A percentile compares a stretch with the other conserved stretches of the same genome.
Evolutionary conservation across 2,113 vertebrate species (phyloP).

Genomic region (Montifringilla adamsi): DNA sequence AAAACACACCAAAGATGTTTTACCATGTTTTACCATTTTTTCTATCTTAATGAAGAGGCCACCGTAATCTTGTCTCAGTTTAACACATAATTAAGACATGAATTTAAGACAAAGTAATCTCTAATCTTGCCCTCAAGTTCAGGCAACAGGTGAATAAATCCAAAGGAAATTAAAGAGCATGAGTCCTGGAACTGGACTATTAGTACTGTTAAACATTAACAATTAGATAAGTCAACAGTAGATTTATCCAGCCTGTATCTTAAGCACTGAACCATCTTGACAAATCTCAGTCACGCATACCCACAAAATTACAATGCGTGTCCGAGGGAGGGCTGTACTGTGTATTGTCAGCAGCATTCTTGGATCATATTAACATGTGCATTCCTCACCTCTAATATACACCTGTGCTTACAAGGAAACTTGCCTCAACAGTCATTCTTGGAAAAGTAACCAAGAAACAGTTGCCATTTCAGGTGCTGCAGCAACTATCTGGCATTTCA

Average conservation of each 20-base stretch:
- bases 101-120: not conserved
- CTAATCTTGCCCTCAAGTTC: not conserved
- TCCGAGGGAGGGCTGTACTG: no score
- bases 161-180: not conserved
- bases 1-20: not conserved
- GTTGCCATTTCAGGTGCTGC: not conserved
- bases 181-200: not conserved
- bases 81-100: not conserved
- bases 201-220: not conserved
- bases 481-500: not conserved
- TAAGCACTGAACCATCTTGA: not conserved
- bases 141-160: not conserved
- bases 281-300: accelerated
- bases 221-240: not conserved
- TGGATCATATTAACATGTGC: not conserved
- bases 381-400: not conserved
- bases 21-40: not conserved
- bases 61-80: not conserved
- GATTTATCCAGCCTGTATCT: not conserved
- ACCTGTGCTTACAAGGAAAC: not conserved
- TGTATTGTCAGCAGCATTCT: accelerated
- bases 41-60: not conserved
- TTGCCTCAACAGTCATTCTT: not conserved
- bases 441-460: not conserved
- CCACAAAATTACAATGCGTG: not conserved